Evolutionary conservation across 2,113 vertebrate genomes (phyloP).

Genomic region (Monopterus albus): DNA sequence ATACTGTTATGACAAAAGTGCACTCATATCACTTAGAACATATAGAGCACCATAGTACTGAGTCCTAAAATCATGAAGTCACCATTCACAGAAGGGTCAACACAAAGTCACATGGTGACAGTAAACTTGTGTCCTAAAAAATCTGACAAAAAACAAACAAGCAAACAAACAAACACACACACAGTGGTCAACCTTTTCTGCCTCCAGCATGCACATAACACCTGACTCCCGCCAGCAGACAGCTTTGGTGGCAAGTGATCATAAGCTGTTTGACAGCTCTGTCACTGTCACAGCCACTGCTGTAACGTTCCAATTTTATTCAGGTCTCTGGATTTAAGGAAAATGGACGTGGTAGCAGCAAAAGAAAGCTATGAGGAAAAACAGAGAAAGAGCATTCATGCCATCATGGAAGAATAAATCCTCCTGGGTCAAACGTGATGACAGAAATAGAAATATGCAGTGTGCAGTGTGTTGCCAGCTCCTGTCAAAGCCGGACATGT

Average conservation of each 20-base stretch:
- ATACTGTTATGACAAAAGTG: background rate
- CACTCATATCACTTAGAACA: background rate
- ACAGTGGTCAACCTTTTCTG: background rate
- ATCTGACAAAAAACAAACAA: slow-evolving; percentile 4
- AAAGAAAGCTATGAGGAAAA: slow-evolving; percentile 30
- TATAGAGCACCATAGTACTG: background rate
- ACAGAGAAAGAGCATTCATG: slow-evolving; percentile 41
- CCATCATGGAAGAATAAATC: slow-evolving; percentile 51
- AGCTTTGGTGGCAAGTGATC: slow-evolving; percentile 15
- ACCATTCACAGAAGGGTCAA: slow-evolving; percentile 14
- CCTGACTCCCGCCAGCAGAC: slow-evolving; percentile 14
- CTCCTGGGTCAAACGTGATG: slow-evolving; percentile 49
- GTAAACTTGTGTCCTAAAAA: slow-evolving; percentile 10
- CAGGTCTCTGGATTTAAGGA: slow-evolving; percentile 38
- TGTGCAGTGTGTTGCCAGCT: slow-evolving; percentile 32
- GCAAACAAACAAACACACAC: too few relatives aligned
- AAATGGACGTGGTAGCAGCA: slow-evolving; percentile 26
- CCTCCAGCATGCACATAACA: background rate
- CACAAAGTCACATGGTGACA: slow-evolving; percentile 20
- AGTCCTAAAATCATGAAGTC: background rate
- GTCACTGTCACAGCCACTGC: slow-evolving; percentile 29
- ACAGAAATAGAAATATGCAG: slow-evolving; percentile 62
- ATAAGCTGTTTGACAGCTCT: slow-evolving; percentile 34
- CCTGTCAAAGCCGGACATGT: slow-evolving; percentile 46
- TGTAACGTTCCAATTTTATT: slow-evolving; percentile 28